phyloP scores from a whole-genome alignment of 2,113 vertebrate genomes.

The Syngnathus typhle region DNA sequence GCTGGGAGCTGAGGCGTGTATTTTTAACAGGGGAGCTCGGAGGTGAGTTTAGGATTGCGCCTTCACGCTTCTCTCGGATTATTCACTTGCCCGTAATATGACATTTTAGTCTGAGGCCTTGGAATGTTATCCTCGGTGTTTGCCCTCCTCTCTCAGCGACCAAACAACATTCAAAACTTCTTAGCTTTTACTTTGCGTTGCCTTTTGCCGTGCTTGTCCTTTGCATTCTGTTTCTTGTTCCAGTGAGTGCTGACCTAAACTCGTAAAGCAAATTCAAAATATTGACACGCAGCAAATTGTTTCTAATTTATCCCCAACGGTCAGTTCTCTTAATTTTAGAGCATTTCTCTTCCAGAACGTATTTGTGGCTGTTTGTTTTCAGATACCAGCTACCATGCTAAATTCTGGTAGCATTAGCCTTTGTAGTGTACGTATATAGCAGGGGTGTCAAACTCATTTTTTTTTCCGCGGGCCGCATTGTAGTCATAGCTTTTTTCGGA shows the following conservation, averaged over 20 bases:
- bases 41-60: constrained; percentile 46
- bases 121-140: constrained; percentile 54
- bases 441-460: too few species aligned
- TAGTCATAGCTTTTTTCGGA: too few species aligned
- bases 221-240: neutral
- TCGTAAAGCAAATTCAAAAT: neutral
- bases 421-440: too few species aligned
- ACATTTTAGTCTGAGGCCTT: constrained; percentile 56
- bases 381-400: too few species aligned
- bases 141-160: constrained; percentile 51
- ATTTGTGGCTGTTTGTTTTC: neutral
- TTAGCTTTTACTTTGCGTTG: constrained; percentile 34
- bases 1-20: constrained; percentile 24
- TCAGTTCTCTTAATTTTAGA: neutral
- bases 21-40: constrained; percentile 48
- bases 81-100: constrained; percentile 50
- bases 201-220: constrained; percentile 6
- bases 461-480: too few species aligned
- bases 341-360: neutral
- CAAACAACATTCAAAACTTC: constrained; percentile 39
- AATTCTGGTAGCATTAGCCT: too few species aligned
- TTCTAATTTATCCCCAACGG: neutral
- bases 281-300: too few species aligned
- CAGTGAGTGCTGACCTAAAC: neutral
- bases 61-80: constrained; percentile 61